Evolutionary conservation across 2,888 invertebrate genomes (phyloP), one percentile per base, ranked within the genome.

Genomic region (Leptopilina syphax): DNA sequence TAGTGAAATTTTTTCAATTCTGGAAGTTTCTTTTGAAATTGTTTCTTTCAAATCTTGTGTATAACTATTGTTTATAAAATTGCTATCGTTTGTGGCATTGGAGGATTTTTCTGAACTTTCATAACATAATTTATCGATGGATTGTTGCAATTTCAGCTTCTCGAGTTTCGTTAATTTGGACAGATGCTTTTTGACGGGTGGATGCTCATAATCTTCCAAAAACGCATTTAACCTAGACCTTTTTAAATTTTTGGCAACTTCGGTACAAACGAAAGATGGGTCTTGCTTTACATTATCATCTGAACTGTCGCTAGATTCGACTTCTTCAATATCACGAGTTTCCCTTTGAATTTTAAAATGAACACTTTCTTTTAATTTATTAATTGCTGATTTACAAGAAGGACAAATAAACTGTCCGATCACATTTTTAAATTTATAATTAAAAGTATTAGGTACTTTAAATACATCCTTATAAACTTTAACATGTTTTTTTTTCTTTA

Each of bases 341-440:
- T 60, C n/a, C 18, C 18, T 18, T 6, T 7, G 7, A 60, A 3
- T 7, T 5, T 60, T 3, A 18, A 60, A 65, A 77, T 41, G 6
- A 3, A 65, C 5, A 77, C 13, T 77, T 24, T 65, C 27, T 24
- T 77, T 34, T 18, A 24, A 41, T 77, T 65, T 77, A 18, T 77
- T 27, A 41, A 77, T 65, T n/a, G 63, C 27, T 34, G 54, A 24
- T 8, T 57, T 57, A 24, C 76, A 76, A 10, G 76, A 57, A 18
- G 3, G 3, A 77, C 77, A 77, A 77, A 77, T 41, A 24, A 34
- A 77, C 12, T 65, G 12, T 63, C 77, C 65, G 34, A 77, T n/a
- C n/a, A 77, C 9, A 65, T 77, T 41, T 63, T 77, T 77, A 6
- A 77, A 77, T 41, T 47, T 34, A 60, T 76, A 54, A 76, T 76